These are phyloP conservation scores for Deilephila elpenor DNA, from an alignment of 2,888 invertebrate genomes.

Conservation along the genomic window DNA sequence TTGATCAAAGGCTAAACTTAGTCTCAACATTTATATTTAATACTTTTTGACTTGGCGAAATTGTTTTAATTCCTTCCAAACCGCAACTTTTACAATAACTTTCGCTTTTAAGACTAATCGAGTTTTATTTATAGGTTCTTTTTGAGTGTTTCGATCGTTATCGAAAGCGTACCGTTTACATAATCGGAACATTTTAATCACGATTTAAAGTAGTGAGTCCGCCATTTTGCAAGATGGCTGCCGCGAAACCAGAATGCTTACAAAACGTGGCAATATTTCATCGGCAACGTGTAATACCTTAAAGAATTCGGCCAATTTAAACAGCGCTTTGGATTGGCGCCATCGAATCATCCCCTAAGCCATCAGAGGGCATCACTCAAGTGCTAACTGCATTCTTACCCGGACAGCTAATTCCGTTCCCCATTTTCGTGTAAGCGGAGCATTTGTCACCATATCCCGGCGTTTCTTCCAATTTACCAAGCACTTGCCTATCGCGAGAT, in stretches of 20 bases:
- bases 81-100: background rate
- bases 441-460: conserved; percentile 75
- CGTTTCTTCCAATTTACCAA: conserved; percentile 75
- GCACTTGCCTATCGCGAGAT: conserved; percentile 77
- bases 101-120: background rate
- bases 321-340: conserved; percentile 21
- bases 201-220: background rate
- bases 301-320: conserved; percentile 26
- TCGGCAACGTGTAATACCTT: conserved; percentile 23
- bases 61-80: background rate
- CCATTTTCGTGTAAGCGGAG: conserved; percentile 78
- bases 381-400: conserved; percentile 77
- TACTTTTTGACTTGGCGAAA: background rate
- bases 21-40: background rate
- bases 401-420: conserved; percentile 80
- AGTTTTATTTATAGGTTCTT: background rate
- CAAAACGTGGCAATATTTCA: conserved; percentile 8
- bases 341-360: conserved; percentile 41
- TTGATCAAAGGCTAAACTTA: background rate
- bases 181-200: background rate
- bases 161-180: background rate
- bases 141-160: background rate
- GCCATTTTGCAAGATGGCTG: conserved; percentile 23
- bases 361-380: conserved; percentile 72
- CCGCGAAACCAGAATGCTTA: conserved; percentile 7